phyloP scores from a whole-genome alignment of 2,113 vertebrate genomes.

The Perca flavescens region DNA sequence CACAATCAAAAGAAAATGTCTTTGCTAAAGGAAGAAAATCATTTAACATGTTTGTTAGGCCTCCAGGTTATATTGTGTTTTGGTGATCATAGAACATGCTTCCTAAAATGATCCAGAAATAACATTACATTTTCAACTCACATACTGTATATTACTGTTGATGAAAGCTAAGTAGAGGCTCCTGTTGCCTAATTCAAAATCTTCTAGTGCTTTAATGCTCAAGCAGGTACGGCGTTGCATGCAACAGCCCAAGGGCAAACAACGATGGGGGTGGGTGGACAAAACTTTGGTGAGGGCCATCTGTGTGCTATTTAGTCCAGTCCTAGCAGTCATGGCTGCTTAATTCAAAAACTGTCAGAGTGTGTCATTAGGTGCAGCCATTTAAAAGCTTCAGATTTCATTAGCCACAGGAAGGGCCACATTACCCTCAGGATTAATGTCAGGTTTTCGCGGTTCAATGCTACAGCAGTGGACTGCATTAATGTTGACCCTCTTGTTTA shows the following conservation, averaged over 20 bases:
- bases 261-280: slow-evolving; percentile 63
- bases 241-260: slow-evolving; percentile 71
- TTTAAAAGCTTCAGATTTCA: slow-evolving; percentile 86
- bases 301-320: slow-evolving; percentile 85
- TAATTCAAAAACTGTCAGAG: slow-evolving; percentile 85
- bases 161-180: slow-evolving; percentile 27
- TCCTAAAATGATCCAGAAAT: not conserved
- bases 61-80: not conserved
- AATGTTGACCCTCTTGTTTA: slow-evolving; percentile 79
- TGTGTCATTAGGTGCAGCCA: slow-evolving; percentile 82
- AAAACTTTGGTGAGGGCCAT: slow-evolving; percentile 79
- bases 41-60: not conserved
- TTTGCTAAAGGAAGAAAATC: not conserved
- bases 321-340: slow-evolving; percentile 82
- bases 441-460: slow-evolving; percentile 76
- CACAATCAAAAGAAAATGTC: slow-evolving; percentile 2
- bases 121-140: not conserved
- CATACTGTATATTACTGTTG: slow-evolving; percentile 8
- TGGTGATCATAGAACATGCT: not conserved
- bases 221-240: slow-evolving; percentile 68
- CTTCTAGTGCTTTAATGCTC: slow-evolving; percentile 56
- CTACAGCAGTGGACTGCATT: slow-evolving; percentile 71
- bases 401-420: slow-evolving; percentile 85
- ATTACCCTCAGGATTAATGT: slow-evolving; percentile 88
- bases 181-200: slow-evolving; percentile 39